A percentile compares a stretch with the other conserved stretches of the same genome.
These are phyloP conservation scores for human (Homo sapiens) DNA, from an alignment of 2,113 vertebrate genomes.

Conservation along the genomic window DNA sequence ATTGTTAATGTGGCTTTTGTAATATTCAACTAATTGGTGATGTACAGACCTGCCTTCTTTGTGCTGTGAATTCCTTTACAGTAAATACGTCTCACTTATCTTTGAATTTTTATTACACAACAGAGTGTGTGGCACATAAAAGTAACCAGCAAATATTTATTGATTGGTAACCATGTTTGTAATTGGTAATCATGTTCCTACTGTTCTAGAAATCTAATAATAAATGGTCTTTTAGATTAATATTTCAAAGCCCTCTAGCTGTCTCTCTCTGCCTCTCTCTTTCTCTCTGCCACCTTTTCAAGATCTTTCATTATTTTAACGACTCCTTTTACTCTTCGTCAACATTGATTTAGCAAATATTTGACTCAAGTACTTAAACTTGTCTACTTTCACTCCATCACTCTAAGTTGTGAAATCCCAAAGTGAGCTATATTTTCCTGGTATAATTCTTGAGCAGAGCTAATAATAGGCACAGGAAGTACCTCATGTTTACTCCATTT, in stretches of 20 bases:
- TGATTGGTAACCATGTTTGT: neutral
- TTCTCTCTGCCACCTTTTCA: neutral
- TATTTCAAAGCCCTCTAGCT: neutral
- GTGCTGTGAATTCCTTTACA: neutral
- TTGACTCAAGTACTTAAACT: conserved; percentile 36
- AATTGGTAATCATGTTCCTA: neutral
- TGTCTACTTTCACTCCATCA: neutral
- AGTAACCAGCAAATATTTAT: neutral
- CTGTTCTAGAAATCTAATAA: neutral
- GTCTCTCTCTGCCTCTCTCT: neutral
- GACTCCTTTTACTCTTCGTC: neutral
- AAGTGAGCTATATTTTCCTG: neutral
- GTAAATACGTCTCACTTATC: neutral
- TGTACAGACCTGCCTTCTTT: neutral
- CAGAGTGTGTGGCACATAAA: neutral
- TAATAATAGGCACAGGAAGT: neutral
- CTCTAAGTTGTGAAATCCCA: neutral
- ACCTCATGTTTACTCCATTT: neutral
- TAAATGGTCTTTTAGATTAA: conserved; percentile 13
- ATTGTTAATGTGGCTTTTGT: neutral
- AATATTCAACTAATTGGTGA: neutral
- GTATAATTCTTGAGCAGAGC: neutral
- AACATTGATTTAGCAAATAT: conserved; percentile 19
- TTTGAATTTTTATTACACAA: conserved; percentile 6
- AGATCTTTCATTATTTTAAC: conserved; percentile 23